phyloP scores from a whole-genome alignment of 2,113 vertebrate genomes.

The Aphelocoma coerulescens region DNA sequence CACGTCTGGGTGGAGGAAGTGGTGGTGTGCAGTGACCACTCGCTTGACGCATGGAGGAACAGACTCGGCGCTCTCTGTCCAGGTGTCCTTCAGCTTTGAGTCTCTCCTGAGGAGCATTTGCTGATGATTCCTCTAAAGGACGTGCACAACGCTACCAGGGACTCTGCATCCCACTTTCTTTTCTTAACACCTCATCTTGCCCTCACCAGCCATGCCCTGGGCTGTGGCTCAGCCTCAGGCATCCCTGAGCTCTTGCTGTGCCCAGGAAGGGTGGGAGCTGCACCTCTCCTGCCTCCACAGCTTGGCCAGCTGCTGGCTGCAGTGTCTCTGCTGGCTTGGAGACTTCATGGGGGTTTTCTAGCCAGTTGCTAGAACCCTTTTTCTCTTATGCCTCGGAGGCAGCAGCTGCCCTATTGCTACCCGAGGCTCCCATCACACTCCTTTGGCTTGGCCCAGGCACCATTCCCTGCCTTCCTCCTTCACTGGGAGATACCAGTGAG shows the following conservation, averaged over 20 bases:
- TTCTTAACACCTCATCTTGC: fast-evolving
- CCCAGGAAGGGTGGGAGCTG: not conserved
- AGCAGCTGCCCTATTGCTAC: not conserved
- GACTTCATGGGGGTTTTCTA: fast-evolving
- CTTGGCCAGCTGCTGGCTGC: not conserved
- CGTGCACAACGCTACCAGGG: fast-evolving
- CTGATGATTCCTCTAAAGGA: not conserved
- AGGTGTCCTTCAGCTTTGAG: not conserved
- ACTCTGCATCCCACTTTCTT: not conserved
- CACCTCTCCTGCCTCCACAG: not conserved
- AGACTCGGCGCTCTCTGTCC: not conserved
- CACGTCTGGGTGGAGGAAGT: not conserved
- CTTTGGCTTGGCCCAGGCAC: fast-evolving
- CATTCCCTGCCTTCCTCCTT: not conserved
- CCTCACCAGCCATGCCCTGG: fast-evolving
- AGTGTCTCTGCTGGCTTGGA: not conserved
- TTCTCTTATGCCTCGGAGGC: not conserved
- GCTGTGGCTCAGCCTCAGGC: not conserved
- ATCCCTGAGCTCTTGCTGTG: not conserved
- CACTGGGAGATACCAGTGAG: fast-evolving
- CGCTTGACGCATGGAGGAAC: fast-evolving
- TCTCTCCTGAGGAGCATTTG: not conserved
- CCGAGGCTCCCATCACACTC: fast-evolving
- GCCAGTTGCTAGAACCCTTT: not conserved
- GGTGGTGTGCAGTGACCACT: not conserved